These are phyloP conservation scores for Darevskia nairensis DNA, from an alignment of 2,797 vertebrate species.

Conservation along the genomic window DNA sequence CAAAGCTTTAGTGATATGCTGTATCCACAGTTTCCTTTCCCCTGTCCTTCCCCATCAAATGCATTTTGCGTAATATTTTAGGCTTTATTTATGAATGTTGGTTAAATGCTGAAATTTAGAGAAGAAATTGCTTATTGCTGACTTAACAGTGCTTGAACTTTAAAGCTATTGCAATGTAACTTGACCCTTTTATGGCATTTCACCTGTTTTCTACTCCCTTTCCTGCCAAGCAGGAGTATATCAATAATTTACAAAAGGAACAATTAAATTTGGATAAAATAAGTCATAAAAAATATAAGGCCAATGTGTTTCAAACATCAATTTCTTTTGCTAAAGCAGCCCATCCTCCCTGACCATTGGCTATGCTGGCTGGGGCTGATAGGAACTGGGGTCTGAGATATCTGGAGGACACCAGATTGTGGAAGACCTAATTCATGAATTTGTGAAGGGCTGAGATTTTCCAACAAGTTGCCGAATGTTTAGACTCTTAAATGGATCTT, in stretches of 20 bases:
- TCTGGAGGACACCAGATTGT: not conserved
- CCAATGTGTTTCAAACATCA: constrained; percentile 34
- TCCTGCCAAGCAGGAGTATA: constrained; percentile 55
- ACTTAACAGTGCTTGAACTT: constrained; percentile 64
- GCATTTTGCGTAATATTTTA: constrained; percentile 59
- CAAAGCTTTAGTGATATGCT: constrained; percentile 51
- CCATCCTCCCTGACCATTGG: no score
- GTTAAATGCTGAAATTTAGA: constrained; percentile 66
- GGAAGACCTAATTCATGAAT: constrained; percentile 23
- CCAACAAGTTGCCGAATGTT: constrained; percentile 16
- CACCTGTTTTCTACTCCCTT: constrained; percentile 33
- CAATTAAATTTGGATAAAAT: constrained; percentile 44
- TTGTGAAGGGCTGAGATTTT: not conserved
- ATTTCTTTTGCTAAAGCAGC: constrained; percentile 34
- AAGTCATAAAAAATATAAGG: constrained; percentile 46
- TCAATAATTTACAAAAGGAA: constrained; percentile 50
- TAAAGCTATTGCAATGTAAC: constrained; percentile 65
- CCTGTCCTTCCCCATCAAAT: constrained; percentile 39
- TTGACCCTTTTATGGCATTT: constrained; percentile 57
- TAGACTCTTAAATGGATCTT: not conserved
- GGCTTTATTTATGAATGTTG: constrained; percentile 67
- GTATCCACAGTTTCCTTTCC: constrained; percentile 57
- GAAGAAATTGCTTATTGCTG: constrained; percentile 60
- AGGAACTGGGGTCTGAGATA: not conserved
- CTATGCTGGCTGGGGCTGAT: not conserved